Conservation (phyloP, 2,888 invertebrate genomes). For the Dendrolimus pini region DNA sequence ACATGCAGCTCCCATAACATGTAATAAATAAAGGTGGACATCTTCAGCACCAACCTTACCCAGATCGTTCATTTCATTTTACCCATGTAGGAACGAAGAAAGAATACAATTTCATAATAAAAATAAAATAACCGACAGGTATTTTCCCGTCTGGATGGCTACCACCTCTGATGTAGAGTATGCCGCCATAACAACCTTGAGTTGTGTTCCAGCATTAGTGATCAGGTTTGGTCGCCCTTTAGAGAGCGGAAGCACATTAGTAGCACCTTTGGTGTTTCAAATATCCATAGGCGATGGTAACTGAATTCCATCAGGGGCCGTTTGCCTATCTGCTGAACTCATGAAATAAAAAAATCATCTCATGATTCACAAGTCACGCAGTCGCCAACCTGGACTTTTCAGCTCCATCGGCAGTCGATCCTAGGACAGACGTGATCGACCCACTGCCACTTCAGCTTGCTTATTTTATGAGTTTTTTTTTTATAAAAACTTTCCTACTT, state of each 20-base stretch:
- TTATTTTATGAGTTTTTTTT: too few relatives aligned
- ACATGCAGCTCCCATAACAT: too few relatives aligned
- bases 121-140: not conserved
- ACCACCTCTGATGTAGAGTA: not conserved
- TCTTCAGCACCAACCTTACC: too few relatives aligned
- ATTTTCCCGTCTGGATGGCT: not conserved
- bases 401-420: too few relatives aligned
- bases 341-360: too few relatives aligned
- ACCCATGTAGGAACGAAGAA: not conserved
- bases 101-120: not conserved
- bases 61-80: not conserved
- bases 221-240: not conserved
- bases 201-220: not conserved
- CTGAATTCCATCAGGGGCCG: not conserved
- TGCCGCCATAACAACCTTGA: not conserved
- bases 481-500: conserved; percentile 15
- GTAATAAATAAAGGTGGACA: too few relatives aligned
- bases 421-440: too few relatives aligned
- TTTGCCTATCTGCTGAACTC: not conserved
- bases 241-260: not conserved
- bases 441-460: too few relatives aligned
- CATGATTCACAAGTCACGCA: too few relatives aligned
- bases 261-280: not conserved
- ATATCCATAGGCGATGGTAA: not conserved
- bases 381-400: too few relatives aligned